Evolutionary conservation across 2,797 vertebrate genomes (phyloP), one percentile per base, ranked within the genome.

Genomic region (Cossypha niveicapilla): DNA sequence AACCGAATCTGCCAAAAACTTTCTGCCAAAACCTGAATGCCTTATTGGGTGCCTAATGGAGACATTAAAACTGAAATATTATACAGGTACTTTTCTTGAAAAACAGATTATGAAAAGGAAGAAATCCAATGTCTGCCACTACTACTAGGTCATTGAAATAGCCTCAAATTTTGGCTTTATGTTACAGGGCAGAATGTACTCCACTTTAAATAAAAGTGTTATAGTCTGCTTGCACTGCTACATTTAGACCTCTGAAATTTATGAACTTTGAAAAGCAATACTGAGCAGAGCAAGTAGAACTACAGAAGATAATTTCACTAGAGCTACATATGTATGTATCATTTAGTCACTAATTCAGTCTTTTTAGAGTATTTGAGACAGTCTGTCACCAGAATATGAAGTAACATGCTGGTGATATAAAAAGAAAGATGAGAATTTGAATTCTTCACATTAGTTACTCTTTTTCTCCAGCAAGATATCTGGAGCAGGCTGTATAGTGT

Each of bases 181-280:
- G n/a, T 77, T 77, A 30, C 27, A 67, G 27, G 61, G 62, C 50
- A 88, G 80, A 92, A 75, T 72, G 47, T 68, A 34, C 13, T 88
- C 45, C 47, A 28, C 70, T 79, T 88, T 42, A 79, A 80, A 80
- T 73, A 42, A 24, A 44, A 2, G 11, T 81, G 56, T 93, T 94
- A n/a, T 78, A 90, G 90, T 86, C 80, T 95, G 80, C 80, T 84
- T 58, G 21, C 58, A 45, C 44, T 86, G 41, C 65, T 75, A 28
- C 70, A 58, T 66, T 86, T 84, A 84, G 76, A 68, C 19, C 47
- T 94, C 58, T 75, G 74, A 95, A 93, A 62, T 92, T 44, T 58
- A 41, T 73, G 67, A 84, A 65, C 62, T 81, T 93, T 75, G 58
- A 63, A 86, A 78, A 78, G 54, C 54, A 84, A 12, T 90, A 39